Percentiles rank a stretch among this genome's conserved stretches.
phyloP scores from a whole-genome alignment of 2,888 invertebrate genomes.

The Bruchidius siliquastri region DNA sequence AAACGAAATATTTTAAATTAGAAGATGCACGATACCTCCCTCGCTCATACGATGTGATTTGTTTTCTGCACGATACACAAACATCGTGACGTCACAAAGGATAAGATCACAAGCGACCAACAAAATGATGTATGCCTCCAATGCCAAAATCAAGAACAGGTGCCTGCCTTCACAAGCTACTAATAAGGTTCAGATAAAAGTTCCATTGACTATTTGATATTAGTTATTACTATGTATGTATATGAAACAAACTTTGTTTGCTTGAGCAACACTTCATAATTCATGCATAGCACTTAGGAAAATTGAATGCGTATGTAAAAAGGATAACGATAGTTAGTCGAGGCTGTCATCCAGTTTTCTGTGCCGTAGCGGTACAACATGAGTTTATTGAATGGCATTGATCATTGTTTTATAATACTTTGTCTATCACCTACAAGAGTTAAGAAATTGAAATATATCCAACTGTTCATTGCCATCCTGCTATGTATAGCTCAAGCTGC shows the following conservation, averaged over 20 bases:
- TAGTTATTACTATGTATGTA: background rate
- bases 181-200: too few species aligned
- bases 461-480: background rate
- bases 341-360: background rate
- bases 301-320: background rate
- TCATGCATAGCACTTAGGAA: background rate
- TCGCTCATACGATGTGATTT: too few species aligned
- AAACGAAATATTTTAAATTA: too few species aligned
- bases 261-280: background rate
- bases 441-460: background rate
- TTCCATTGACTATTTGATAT: too few species aligned
- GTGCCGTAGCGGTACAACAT: background rate
- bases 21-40: too few species aligned
- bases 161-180: too few species aligned
- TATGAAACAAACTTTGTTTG: background rate
- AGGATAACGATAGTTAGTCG: background rate
- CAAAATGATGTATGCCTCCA: too few species aligned
- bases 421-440: background rate
- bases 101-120: too few species aligned
- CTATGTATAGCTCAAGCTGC: background rate
- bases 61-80: too few species aligned
- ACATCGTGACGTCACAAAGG: too few species aligned
- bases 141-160: too few species aligned
- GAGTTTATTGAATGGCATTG: background rate
- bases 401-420: background rate